phyloP scores from a whole-genome alignment of 2,888 invertebrate genomes.

The Phania funesta region DNA sequence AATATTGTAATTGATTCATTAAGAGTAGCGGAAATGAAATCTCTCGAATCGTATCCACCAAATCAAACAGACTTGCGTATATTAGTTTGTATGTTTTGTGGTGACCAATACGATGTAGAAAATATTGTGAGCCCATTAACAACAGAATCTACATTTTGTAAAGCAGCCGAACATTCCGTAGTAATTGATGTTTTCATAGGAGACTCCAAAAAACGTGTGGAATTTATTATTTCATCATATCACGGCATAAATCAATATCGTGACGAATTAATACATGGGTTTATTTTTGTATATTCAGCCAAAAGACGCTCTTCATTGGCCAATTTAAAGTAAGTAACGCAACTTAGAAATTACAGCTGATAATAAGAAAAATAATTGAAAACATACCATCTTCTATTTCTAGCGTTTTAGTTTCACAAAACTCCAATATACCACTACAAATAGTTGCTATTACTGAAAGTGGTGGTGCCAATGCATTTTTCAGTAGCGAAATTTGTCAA shows the following conservation, averaged over 20 bases:
- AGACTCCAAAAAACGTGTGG: conserved; percentile 92
- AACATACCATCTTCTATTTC: conserved; percentile 13
- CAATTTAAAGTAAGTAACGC: conserved; percentile 88
- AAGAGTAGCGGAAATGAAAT: conserved; percentile 79
- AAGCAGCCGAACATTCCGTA: conserved; percentile 87
- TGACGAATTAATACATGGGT: conserved; percentile 96
- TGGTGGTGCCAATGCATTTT: conserved; percentile 93
- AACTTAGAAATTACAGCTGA: background rate
- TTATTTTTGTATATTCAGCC: conserved; percentile 96
- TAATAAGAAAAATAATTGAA: background rate
- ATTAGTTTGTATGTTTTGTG: conserved; percentile 98
- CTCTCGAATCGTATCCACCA: conserved; percentile 78
- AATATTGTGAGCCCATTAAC: conserved; percentile 93
- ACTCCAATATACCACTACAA: conserved; percentile 95
- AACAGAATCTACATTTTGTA: conserved; percentile 88
- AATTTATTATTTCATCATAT: conserved; percentile 95
- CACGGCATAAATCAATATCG: conserved; percentile 96
- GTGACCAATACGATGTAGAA: conserved; percentile 95
- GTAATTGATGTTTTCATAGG: conserved; percentile 95
- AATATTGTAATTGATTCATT: conserved; percentile 80
- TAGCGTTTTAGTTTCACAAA: conserved; percentile 95
- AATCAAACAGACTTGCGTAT: conserved; percentile 84
- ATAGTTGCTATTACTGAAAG: conserved; percentile 96
- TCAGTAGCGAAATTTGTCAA: conserved; percentile 93
- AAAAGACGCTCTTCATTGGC: conserved; percentile 96